phyloP scores from a whole-genome alignment of 2,113 vertebrate species.

The Oryzias woworae region DNA sequence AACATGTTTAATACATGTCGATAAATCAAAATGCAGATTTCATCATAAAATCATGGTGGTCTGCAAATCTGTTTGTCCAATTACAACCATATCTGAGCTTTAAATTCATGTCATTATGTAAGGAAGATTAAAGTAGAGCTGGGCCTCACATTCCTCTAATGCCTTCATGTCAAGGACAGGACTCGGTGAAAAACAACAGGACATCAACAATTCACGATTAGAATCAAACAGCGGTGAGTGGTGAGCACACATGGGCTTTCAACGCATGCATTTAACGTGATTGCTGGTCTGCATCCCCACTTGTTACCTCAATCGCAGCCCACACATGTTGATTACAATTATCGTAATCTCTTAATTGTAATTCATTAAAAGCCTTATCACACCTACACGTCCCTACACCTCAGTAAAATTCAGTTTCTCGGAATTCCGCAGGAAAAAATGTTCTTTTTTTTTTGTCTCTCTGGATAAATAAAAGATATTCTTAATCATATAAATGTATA shows the following conservation, averaged over 20 bases:
- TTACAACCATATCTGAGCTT: too few relatives aligned
- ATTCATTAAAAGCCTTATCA: slow-evolving; percentile 1
- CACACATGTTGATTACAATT: slow-evolving; percentile 55
- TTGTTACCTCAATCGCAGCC: slow-evolving; percentile 31
- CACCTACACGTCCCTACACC: slow-evolving; percentile 24
- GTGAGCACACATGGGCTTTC: slow-evolving; percentile 32
- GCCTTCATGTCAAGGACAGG: slow-evolving; percentile 65
- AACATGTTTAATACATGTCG: too few relatives aligned
- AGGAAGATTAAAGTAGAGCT: slow-evolving; percentile 7
- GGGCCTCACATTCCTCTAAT: slow-evolving; percentile 51
- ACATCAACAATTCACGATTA: slow-evolving; percentile 5
- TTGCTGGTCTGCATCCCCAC: slow-evolving; percentile 30
- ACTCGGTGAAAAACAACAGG: slow-evolving; percentile 5
- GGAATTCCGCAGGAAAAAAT: too few relatives aligned
- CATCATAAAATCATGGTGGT: too few relatives aligned
- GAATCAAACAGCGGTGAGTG: slow-evolving; percentile 12
- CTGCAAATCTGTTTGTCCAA: too few relatives aligned
- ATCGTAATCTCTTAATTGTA: slow-evolving; percentile 1
- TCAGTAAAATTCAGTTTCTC: slow-evolving; percentile 2
- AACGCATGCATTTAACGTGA: slow-evolving; percentile 38
- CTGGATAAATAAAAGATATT: too few relatives aligned
- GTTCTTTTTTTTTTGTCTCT: too few relatives aligned
- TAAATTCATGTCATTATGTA: too few relatives aligned
- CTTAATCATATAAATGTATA: background rate
- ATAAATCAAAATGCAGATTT: too few relatives aligned